These are phyloP conservation scores for Nyctereutes procyonoides DNA, from an alignment of 2,113 vertebrate genomes.

Conservation along the genomic window DNA sequence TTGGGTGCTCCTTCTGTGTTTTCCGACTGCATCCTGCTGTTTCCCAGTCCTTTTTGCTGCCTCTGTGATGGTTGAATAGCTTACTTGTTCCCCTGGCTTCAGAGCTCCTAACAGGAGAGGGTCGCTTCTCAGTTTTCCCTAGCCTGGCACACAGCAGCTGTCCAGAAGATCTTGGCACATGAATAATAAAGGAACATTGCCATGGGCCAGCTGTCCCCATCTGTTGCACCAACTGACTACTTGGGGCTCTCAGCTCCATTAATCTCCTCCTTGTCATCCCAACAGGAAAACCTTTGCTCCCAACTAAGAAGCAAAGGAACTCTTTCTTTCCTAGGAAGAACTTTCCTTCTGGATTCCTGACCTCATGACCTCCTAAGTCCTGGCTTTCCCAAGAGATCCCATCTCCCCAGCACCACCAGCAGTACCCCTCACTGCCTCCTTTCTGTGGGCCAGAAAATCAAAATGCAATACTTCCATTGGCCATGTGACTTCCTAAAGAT, in stretches of 20 bases:
- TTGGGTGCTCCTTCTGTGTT: neutral
- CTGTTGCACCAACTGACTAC: slow-evolving; percentile 68
- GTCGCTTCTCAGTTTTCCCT: neutral
- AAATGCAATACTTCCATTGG: neutral
- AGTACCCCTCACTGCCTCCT: neutral
- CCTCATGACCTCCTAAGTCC: neutral
- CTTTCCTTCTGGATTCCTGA: neutral
- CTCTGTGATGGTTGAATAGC: neutral
- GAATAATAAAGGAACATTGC: slow-evolving; percentile 65
- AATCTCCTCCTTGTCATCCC: slow-evolving; percentile 23
- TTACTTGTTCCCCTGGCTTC: neutral
- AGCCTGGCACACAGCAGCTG: slow-evolving; percentile 58
- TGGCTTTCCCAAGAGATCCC: neutral
- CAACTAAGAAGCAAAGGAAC: neutral
- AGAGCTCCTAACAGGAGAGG: slow-evolving; percentile 18
- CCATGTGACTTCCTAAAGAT: neutral
- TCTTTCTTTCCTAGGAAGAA: neutral
- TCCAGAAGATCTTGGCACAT: slow-evolving; percentile 58
- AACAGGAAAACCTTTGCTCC: slow-evolving; percentile 32
- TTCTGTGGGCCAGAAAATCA: neutral
- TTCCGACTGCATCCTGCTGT: neutral
- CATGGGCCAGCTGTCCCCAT: slow-evolving; percentile 63
- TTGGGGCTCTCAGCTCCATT: slow-evolving; percentile 37
- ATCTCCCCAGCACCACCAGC: rapidly evolving
- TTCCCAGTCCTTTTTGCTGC: neutral